A percentile compares a stretch with the other conserved stretches of the same genome.
Evolutionary conservation across 2,113 vertebrate species (phyloP).

Genomic region (Lanius ludovicianus): DNA sequence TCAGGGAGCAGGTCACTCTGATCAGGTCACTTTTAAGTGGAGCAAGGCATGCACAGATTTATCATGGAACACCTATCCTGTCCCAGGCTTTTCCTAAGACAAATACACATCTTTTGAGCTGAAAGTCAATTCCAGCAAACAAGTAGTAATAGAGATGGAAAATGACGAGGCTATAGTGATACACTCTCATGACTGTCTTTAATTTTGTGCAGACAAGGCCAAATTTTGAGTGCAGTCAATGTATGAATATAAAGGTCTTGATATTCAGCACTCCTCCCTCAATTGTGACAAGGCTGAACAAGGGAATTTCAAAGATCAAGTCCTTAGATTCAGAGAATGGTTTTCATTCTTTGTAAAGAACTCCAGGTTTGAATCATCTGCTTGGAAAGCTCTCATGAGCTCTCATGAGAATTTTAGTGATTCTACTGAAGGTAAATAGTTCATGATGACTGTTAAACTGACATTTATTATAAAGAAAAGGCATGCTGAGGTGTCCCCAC

Average conservation of each 20-base stretch:
- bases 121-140: neutral
- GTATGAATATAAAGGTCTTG: neutral
- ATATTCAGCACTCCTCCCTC: neutral
- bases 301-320: neutral
- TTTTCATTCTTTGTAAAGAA: neutral
- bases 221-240: neutral
- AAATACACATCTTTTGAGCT: neutral
- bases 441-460: neutral
- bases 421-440: neutral
- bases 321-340: neutral
- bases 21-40: accelerated
- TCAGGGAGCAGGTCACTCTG: neutral
- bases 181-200: neutral
- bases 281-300: neutral
- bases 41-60: neutral
- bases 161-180: neutral
- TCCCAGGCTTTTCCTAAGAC: neutral
- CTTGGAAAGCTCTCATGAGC: neutral
- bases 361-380: neutral
- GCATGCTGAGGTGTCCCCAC: neutral
- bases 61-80: neutral
- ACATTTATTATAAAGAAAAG: neutral
- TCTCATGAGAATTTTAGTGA: neutral
- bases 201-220: neutral
- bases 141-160: neutral